A percentile compares a stretch with the other conserved stretches of the same genome.
phyloP scores from a whole-genome alignment of 2,797 vertebrate genomes.

The Oryzias sinensis region DNA sequence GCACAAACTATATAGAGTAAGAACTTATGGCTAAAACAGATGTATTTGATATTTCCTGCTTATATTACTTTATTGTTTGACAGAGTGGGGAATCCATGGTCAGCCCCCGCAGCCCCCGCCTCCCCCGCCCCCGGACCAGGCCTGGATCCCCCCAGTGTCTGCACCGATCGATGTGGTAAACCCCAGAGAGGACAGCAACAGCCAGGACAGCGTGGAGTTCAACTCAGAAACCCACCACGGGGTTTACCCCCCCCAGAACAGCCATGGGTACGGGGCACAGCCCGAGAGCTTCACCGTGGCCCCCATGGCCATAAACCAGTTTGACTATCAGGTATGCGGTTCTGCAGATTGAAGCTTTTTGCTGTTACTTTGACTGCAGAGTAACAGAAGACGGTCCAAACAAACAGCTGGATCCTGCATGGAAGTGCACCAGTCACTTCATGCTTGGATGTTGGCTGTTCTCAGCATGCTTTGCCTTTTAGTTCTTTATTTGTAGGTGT shows the following conservation, averaged over 20 bases:
- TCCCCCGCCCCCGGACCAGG: conserved; percentile 90
- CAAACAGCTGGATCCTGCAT: conserved; percentile 37
- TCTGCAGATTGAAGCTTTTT: conserved; percentile 68
- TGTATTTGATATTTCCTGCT: background rate
- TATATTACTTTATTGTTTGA: conserved; percentile 4
- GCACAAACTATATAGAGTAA: too few species aligned
- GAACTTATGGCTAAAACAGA: background rate
- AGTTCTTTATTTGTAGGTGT: conserved; percentile 12
- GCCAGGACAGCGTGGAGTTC: conserved; percentile 98
- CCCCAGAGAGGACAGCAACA: conserved; percentile 97
- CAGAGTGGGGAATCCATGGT: conserved; percentile 97
- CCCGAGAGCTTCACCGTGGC: conserved; percentile 96
- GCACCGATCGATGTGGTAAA: conserved; percentile 95
- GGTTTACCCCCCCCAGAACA: conserved; percentile 96
- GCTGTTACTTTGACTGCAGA: conserved; percentile 69
- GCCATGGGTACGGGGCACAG: conserved; percentile 96
- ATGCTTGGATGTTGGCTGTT: conserved; percentile 62
- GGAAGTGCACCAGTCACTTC: conserved; percentile 56
- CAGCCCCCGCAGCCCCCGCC: conserved; percentile 87
- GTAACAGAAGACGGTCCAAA: conserved; percentile 62
- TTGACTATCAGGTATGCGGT: conserved; percentile 99
- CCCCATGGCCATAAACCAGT: conserved; percentile 94
- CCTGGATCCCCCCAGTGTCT: conserved; percentile 92
- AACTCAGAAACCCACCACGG: conserved; percentile 88
- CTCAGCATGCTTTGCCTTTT: conserved; percentile 62